Conservation (phyloP, 2,888 invertebrate species). For the Nebria brevicollis region DNA sequence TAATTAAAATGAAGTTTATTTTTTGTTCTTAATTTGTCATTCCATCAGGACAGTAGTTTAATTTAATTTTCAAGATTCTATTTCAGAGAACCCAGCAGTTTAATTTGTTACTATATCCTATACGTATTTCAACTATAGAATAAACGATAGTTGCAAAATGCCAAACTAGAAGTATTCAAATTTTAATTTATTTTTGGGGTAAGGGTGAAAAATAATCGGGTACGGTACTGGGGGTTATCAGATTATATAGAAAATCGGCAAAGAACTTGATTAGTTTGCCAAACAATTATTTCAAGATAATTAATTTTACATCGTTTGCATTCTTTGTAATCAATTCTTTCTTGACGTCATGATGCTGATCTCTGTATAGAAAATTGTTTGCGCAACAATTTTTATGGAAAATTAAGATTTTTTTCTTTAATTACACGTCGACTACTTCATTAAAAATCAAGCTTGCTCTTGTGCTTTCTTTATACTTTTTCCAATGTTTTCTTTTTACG, state of each 20-base stretch:
- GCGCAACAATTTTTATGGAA: slow-evolving; percentile 40
- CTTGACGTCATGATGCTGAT: slow-evolving; percentile 20
- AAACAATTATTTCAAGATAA: slow-evolving; percentile 42
- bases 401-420: slow-evolving; percentile 37
- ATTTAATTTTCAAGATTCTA: no score
- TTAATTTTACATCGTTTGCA: slow-evolving; percentile 43
- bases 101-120: no score
- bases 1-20: no score
- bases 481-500: neutral
- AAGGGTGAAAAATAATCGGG: no score
- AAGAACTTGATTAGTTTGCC: slow-evolving; percentile 32
- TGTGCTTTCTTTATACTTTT: slow-evolving; percentile 16
- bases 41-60: no score
- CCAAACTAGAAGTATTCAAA: no score
- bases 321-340: slow-evolving; percentile 38
- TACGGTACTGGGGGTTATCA: no score
- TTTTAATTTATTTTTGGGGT: no score
- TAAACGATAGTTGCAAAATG: no score
- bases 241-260: neutral
- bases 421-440: slow-evolving; percentile 42
- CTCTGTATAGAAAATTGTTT: slow-evolving; percentile 33
- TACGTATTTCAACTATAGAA: no score
- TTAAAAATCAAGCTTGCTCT: slow-evolving; percentile 28
- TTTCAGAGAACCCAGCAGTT: no score
- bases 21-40: no score